A percentile compares a stretch with the other conserved stretches of the same genome.
Evolutionary conservation across 2,113 vertebrate genomes (phyloP).

Genomic region (Gallinago paraguaiae): DNA sequence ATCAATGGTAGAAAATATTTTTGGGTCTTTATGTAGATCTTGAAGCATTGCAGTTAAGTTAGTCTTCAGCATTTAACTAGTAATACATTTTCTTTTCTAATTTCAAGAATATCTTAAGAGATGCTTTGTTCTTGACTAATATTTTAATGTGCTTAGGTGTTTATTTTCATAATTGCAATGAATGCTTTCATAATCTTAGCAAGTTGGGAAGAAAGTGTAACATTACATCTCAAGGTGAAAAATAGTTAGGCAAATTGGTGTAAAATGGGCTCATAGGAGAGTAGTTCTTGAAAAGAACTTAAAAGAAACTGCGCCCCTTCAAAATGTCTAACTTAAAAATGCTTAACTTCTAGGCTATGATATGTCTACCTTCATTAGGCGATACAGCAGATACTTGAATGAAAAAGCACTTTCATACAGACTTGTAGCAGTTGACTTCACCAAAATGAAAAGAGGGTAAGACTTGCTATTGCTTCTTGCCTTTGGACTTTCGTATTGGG

Average conservation of each 20-base stretch:
- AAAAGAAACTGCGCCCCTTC: not conserved
- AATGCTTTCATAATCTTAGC: not conserved
- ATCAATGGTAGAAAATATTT: not conserved
- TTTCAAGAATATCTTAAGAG: not conserved
- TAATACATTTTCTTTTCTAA: not conserved
- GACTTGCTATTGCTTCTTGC: not conserved
- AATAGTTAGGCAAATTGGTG: not conserved
- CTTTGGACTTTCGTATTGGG: not conserved
- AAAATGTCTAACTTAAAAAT: conserved; percentile 3
- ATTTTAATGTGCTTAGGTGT: not conserved
- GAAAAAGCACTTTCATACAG: conserved; percentile 95
- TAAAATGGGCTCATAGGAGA: not conserved
- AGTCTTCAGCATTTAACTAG: not conserved
- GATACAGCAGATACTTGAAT: conserved; percentile 95
- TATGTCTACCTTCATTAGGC: conserved; percentile 95
- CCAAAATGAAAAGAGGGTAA: conserved; percentile 96
- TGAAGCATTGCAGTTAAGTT: not conserved
- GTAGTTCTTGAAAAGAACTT: not conserved
- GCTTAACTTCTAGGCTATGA: conserved; percentile 83
- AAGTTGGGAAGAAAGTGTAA: not conserved
- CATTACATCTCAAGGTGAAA: not conserved
- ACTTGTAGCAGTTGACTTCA: conserved; percentile 92
- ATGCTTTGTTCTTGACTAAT: not conserved
- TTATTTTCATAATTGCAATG: not conserved
- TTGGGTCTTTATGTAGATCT: not conserved